Evolutionary conservation across 1,140 invertebrate species (phyloP).

Genomic region (Drosophila truncata): DNA sequence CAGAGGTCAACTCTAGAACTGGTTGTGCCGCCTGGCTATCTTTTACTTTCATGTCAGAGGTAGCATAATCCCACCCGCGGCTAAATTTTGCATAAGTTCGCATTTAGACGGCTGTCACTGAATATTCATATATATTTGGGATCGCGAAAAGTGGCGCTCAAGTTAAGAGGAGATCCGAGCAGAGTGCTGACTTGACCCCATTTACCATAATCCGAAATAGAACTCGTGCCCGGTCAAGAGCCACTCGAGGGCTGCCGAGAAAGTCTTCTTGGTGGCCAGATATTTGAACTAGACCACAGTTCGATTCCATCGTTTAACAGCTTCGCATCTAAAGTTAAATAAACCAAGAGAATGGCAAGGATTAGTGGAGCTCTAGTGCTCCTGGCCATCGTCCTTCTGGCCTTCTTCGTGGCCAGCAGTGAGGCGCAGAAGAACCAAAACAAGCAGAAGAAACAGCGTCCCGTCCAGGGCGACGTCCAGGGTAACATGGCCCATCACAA

Average conservation of each 20-base stretch:
- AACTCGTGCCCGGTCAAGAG: constrained; percentile 65
- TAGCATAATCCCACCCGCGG: constrained; percentile 47
- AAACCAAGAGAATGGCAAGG: constrained; percentile 49
- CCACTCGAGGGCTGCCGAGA: constrained; percentile 56
- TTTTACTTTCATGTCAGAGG: constrained; percentile 46
- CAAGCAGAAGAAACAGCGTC: constrained; percentile 40
- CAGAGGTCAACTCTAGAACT: constrained; percentile 19
- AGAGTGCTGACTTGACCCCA: constrained; percentile 68
- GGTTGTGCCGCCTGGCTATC: constrained; percentile 20
- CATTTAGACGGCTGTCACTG: constrained; percentile 36
- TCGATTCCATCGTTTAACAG: constrained; percentile 28
- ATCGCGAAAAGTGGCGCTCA: constrained; percentile 44
- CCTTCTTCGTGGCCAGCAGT: constrained; percentile 29
- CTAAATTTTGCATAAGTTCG: constrained; percentile 25
- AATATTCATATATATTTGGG: constrained; percentile 60
- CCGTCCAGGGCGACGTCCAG: constrained; percentile 18
- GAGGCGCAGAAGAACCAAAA: constrained; percentile 49
- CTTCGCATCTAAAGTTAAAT: constrained; percentile 20
- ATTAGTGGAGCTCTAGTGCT: constrained; percentile 49
- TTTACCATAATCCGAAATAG: constrained; percentile 59
- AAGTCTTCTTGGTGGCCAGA: constrained; percentile 68
- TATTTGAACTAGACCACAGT: constrained; percentile 28
- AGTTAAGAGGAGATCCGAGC: constrained; percentile 21
- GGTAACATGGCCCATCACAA: constrained; percentile 5
- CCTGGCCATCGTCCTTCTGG: constrained; percentile 48